A percentile compares a stretch with the other conserved stretches of the same genome.
These are phyloP conservation scores for Rousettus madagascariensis DNA, from an alignment of 2,797 vertebrate species.

Conservation along the genomic window DNA sequence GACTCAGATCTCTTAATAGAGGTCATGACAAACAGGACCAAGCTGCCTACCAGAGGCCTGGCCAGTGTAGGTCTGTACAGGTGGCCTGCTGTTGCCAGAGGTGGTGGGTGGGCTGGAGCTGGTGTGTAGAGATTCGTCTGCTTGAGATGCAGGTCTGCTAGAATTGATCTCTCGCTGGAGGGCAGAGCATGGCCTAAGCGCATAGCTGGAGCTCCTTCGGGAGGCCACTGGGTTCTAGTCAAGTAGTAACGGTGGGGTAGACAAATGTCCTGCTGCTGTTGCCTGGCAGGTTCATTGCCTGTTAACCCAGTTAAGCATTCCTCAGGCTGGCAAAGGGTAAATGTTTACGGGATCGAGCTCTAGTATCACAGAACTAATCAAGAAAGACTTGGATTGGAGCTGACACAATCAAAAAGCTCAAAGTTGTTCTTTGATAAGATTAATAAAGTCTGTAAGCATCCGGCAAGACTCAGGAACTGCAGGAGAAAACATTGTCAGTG, in stretches of 20 bases:
- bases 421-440: background rate
- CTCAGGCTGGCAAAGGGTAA: background rate
- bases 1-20: background rate
- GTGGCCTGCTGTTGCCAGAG: background rate
- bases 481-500: background rate
- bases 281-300: background rate
- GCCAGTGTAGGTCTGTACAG: background rate
- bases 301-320: background rate
- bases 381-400: background rate
- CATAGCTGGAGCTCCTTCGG: background rate
- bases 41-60: background rate
- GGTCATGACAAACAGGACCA: background rate
- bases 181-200: background rate
- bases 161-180: background rate
- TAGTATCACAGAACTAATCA: background rate
- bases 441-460: background rate
- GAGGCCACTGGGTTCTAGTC: background rate
- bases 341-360: background rate
- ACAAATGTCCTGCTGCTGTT: background rate
- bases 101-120: background rate
- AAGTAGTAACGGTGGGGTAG: too few relatives aligned
- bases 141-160: background rate
- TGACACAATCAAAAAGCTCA: background rate
- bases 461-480: background rate
- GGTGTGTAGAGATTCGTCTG: background rate